Evolutionary conservation across 1,140 invertebrate species (phyloP).

Genomic region (Lepidurus packardi): DNA sequence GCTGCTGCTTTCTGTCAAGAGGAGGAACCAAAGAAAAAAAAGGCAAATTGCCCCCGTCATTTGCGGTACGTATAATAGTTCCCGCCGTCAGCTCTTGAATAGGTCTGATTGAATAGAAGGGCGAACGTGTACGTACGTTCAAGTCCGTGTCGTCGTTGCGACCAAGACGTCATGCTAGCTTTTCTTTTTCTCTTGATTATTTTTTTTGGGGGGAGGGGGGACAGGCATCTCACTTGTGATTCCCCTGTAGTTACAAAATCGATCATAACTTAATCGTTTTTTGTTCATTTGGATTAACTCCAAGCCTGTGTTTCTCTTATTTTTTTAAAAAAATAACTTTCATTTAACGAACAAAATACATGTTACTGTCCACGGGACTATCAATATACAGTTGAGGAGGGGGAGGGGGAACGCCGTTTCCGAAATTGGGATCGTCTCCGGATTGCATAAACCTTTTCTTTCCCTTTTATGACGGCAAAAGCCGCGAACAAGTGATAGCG

Average conservation of each 20-base stretch:
- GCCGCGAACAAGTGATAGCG: no score
- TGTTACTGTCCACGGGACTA: no score
- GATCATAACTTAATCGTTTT: background rate
- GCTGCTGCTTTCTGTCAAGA: background rate
- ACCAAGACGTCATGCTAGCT: slow-evolving; percentile 4
- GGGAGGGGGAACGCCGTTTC: no score
- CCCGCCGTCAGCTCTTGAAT: slow-evolving; percentile 11
- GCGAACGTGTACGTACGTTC: background rate
- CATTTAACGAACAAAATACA: no score
- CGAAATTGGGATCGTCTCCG: no score
- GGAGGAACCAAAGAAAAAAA: background rate
- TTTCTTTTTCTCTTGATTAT: background rate
- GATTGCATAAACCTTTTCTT: no score
- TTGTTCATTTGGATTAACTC: no score
- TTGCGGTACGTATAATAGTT: slow-evolving; percentile 14
- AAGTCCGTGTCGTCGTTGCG: slow-evolving; percentile 6
- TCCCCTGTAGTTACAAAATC: background rate
- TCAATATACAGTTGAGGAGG: no score
- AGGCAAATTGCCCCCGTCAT: slow-evolving; percentile 17
- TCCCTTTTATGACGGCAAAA: no score
- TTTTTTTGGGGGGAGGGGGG: background rate
- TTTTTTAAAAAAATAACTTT: no score
- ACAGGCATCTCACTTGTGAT: background rate
- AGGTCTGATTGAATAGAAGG: background rate
- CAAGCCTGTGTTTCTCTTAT: no score